phyloP scores from a whole-genome alignment of 2,797 vertebrate genomes.

The Catostomus latipinnis region DNA sequence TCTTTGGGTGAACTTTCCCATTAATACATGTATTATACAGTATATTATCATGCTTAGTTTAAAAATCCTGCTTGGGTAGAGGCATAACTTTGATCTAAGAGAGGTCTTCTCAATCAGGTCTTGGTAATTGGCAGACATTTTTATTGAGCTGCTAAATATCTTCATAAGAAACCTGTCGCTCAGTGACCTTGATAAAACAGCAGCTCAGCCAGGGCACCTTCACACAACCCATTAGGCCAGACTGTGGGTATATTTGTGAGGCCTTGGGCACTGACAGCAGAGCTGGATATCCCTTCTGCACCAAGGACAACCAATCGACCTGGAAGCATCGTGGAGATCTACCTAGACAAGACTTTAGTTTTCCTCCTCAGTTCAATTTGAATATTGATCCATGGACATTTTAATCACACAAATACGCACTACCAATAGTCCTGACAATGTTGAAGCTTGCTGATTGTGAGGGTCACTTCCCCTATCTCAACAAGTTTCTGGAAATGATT shows the following conservation, averaged over 20 bases:
- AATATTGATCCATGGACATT: constrained; percentile 33
- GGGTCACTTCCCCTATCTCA: not conserved
- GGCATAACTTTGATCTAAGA: constrained; percentile 5
- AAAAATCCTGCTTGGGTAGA: not conserved
- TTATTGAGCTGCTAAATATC: constrained; percentile 18
- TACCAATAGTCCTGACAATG: too few species aligned
- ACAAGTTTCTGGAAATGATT: not conserved
- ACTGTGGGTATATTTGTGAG: constrained; percentile 17
- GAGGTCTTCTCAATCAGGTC: constrained; percentile 7
- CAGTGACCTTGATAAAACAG: constrained; percentile 50
- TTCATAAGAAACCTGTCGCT: constrained; percentile 31
- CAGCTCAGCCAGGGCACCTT: constrained; percentile 18
- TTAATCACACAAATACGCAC: not conserved
- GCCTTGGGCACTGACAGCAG: not conserved
- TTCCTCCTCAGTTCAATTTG: constrained; percentile 26
- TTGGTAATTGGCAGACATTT: constrained; percentile 35
- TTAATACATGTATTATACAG: not conserved
- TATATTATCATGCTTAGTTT: not conserved
- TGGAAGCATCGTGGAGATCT: constrained; percentile 17
- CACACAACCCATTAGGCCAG: constrained; percentile 39
- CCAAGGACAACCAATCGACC: constrained; percentile 19
- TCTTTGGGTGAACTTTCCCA: too few species aligned
- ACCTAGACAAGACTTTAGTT: constrained; percentile 12
- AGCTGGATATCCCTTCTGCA: constrained; percentile 18
- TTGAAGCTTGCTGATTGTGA: not conserved